These are phyloP conservation scores for Rhea pennata DNA, from an alignment of 2,113 vertebrate species.

Conservation along the genomic window DNA sequence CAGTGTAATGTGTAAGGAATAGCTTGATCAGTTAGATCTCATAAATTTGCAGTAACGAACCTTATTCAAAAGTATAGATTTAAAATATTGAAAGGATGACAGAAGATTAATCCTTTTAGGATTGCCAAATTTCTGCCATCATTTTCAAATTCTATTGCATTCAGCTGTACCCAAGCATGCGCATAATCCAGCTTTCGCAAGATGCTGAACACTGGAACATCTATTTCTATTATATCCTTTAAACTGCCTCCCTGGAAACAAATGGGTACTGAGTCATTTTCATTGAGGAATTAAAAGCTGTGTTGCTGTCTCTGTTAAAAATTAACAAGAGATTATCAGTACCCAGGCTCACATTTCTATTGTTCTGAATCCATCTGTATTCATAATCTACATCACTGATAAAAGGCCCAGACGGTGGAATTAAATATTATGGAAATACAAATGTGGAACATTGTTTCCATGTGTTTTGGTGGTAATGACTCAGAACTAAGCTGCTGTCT, in stretches of 20 bases:
- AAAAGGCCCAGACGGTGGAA: slow-evolving; percentile 34
- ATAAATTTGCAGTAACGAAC: neutral
- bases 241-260: neutral
- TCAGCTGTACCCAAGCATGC: neutral
- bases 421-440: slow-evolving; percentile 5
- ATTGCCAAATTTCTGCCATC: neutral
- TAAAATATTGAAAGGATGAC: neutral
- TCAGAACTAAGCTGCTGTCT: neutral
- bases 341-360: neutral
- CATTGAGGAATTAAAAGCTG: neutral
- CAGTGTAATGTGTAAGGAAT: neutral
- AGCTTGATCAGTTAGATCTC: neutral
- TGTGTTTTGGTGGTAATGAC: slow-evolving; percentile 18
- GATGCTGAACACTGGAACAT: neutral
- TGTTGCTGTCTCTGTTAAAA: neutral
- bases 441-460: slow-evolving; percentile 24
- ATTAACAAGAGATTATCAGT: neutral
- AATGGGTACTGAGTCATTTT: slow-evolving; percentile 7
- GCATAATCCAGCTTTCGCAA: neutral
- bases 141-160: neutral
- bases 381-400: slow-evolving; percentile 8
- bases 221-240: neutral
- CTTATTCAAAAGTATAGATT: neutral
- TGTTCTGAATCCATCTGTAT: slow-evolving; percentile 12
- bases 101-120: neutral